Percentiles rank a stretch among this genome's conserved stretches.
Evolutionary conservation across 2,113 vertebrate genomes (phyloP).

Genomic region (Anoplopoma fimbria): DNA sequence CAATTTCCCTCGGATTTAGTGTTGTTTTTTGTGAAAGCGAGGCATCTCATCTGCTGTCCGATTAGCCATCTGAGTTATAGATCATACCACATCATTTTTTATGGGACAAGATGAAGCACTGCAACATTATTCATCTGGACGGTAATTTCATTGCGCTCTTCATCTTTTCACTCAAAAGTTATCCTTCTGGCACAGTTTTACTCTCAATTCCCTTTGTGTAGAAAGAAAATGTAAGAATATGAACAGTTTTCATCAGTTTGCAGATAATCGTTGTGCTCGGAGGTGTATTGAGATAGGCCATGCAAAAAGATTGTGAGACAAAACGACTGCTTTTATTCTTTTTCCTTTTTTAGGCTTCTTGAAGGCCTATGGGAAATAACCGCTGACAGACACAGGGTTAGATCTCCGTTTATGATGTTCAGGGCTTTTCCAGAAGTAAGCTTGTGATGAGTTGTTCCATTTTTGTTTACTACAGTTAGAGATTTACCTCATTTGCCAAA

Average conservation of each 20-base stretch:
- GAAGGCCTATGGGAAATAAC: not conserved
- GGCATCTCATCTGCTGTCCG: slow-evolving; percentile 49
- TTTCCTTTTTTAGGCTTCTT: slow-evolving; percentile 2
- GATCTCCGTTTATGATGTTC: not conserved
- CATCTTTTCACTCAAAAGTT: slow-evolving; percentile 15
- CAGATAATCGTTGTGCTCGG: slow-evolving; percentile 32
- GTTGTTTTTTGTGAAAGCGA: slow-evolving; percentile 20
- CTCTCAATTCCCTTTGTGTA: slow-evolving; percentile 5
- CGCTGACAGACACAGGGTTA: not conserved
- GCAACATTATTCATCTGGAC: not conserved
- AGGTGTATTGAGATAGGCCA: slow-evolving; percentile 24
- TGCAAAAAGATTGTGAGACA: slow-evolving; percentile 20
- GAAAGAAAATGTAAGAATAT: slow-evolving; percentile 7
- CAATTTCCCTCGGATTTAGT: slow-evolving; percentile 24
- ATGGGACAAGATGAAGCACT: slow-evolving; percentile 14
- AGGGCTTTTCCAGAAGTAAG: not conserved
- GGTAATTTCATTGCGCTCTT: slow-evolving; percentile 16
- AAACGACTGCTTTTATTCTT: slow-evolving; percentile 13
- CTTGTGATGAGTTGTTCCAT: slow-evolving; percentile 8
- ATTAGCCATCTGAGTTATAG: slow-evolving; percentile 28
- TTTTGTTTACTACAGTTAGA: slow-evolving; percentile 22
- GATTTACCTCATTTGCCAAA: slow-evolving; percentile 30
- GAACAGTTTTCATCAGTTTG: slow-evolving; percentile 27
- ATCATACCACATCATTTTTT: slow-evolving; percentile 28
- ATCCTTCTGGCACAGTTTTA: slow-evolving; percentile 31